These are phyloP conservation scores for Parasteatoda lunata DNA, from an alignment of 2,888 invertebrate genomes.

Conservation along the genomic window DNA sequence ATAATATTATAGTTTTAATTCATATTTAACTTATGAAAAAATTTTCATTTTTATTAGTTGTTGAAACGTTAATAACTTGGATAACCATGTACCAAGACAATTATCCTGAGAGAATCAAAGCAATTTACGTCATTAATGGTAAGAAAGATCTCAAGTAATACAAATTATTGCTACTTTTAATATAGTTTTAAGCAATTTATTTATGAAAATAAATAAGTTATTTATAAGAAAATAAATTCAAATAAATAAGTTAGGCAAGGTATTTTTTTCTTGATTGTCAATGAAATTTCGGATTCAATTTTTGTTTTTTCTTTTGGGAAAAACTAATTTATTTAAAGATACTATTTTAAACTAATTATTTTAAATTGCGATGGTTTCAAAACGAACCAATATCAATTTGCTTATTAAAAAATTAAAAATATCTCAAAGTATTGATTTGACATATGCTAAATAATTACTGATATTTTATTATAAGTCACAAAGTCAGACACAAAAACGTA, in stretches of 20 bases:
- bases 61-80: slow-evolving; percentile 7
- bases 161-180: no score
- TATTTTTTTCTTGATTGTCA: background rate
- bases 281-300: background rate
- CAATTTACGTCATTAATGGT: slow-evolving; percentile 33
- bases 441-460: no score
- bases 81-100: slow-evolving; percentile 27
- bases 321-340: background rate
- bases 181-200: background rate
- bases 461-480: no score
- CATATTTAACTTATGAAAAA: background rate
- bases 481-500: no score
- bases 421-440: no score
- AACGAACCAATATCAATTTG: no score
- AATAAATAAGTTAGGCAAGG: background rate
- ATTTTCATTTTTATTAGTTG: slow-evolving; percentile 9
- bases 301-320: background rate
- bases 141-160: background rate
- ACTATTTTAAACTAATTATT: background rate
- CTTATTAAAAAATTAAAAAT: no score
- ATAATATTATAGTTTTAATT: no score
- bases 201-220: no score
- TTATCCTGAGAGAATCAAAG: slow-evolving; percentile 49
- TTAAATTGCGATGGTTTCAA: background rate
- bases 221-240: background rate